These are phyloP conservation scores for Drosophila colorata DNA, from an alignment of 2,888 invertebrate genomes.

Conservation along the genomic window DNA sequence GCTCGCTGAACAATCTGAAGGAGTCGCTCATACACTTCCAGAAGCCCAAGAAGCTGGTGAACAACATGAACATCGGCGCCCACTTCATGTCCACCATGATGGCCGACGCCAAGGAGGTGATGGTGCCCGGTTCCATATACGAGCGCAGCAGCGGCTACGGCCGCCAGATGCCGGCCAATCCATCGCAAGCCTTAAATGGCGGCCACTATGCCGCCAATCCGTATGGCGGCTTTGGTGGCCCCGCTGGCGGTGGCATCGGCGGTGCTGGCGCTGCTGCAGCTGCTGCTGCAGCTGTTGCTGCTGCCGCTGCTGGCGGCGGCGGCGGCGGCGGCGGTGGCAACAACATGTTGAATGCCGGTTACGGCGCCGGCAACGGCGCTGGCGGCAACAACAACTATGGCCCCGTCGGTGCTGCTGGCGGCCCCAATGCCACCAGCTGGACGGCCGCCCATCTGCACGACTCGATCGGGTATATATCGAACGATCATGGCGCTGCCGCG, in stretches of 20 bases:
- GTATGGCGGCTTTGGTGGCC: slow-evolving; percentile 37
- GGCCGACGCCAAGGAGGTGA: slow-evolving; percentile 98
- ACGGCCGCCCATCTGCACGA: slow-evolving; percentile 87
- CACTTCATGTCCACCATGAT: slow-evolving; percentile 99
- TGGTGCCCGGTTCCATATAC: slow-evolving; percentile 97
- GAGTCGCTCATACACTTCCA: slow-evolving; percentile 98
- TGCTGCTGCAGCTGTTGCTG: background rate
- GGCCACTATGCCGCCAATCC: slow-evolving; percentile 40
- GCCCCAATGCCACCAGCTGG: slow-evolving; percentile 43
- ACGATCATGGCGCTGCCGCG: slow-evolving; percentile 91
- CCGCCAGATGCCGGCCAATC: slow-evolving; percentile 58
- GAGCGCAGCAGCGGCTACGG: slow-evolving; percentile 88
- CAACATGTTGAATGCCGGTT: slow-evolving; percentile 11
- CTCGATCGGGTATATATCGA: slow-evolving; percentile 96
- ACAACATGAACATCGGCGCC: slow-evolving; percentile 97
- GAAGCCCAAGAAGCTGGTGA: slow-evolving; percentile 97
- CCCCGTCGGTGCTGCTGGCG: slow-evolving; percentile 21
- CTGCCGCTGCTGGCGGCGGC: background rate
- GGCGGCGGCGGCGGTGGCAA: slow-evolving; percentile 6
- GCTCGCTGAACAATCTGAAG: slow-evolving; percentile 98
- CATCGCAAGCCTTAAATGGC: slow-evolving; percentile 39
- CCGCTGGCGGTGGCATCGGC: background rate
- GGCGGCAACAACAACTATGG: slow-evolving; percentile 31
- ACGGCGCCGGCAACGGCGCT: slow-evolving; percentile 3
- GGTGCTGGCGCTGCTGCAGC: slow-evolving; percentile 14